Conservation (phyloP, 1,140 invertebrate species). For the Oncopodura yosiiana region DNA sequence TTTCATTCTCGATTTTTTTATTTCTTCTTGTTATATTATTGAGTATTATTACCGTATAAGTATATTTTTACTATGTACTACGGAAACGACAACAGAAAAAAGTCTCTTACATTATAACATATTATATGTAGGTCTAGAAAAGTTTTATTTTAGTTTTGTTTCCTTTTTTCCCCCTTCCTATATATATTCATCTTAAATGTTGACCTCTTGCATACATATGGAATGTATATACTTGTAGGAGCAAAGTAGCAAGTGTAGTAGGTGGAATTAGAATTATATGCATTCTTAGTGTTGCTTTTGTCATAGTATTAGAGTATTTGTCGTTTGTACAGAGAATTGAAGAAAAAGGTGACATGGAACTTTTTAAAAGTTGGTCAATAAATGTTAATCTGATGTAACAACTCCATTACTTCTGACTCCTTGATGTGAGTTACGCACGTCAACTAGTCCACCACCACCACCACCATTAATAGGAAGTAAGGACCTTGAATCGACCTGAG, state of each 20-base stretch:
- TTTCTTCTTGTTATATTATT: too few species aligned
- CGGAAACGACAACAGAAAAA: too few species aligned
- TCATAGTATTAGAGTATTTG: not conserved
- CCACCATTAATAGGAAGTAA: constrained; percentile 23
- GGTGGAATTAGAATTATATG: not conserved
- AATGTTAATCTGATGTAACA: constrained; percentile 33
- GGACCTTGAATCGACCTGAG: constrained; percentile 19
- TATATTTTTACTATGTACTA: too few species aligned
- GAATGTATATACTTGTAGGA: too few species aligned
- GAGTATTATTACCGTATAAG: too few species aligned
- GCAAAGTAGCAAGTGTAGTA: too few species aligned
- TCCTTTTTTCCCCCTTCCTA: not conserved
- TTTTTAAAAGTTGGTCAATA: constrained; percentile 23
- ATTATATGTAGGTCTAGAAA: too few species aligned
- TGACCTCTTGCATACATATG: not conserved
- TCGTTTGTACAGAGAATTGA: not conserved
- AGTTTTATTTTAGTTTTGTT: too few species aligned
- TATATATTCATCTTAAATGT: constrained; percentile 7
- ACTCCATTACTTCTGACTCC: constrained; percentile 28
- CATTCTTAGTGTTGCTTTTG: not conserved
- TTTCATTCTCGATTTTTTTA: too few species aligned
- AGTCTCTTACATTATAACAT: too few species aligned
- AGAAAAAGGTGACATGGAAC: constrained; percentile 9
- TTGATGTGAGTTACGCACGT: constrained; percentile 31
- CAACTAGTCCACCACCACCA: constrained; percentile 11